Base-by-base conservation (phyloP, 1,140 invertebrate species). In the Aphelenchoides besseyi region DNA sequence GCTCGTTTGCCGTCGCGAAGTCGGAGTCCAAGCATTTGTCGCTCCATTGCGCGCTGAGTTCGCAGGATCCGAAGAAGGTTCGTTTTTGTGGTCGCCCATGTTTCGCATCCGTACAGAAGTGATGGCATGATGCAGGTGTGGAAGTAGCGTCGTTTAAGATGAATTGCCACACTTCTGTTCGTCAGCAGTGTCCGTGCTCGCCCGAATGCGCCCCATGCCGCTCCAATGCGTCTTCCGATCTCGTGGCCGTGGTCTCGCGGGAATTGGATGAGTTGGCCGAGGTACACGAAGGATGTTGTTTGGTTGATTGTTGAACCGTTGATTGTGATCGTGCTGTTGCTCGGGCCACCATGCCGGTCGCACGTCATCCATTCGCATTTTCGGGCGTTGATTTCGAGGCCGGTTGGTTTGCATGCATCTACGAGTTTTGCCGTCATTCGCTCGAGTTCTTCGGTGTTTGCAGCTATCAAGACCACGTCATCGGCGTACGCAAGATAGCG, bases 401-500 rank as follows among this genome's bases (percentile, higher is more conserved):
- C 68, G 29, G 35, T 23, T 5, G 68, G 26, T 28, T 30, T 32
- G 3, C 18, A n/a, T 37, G 18, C 68, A n/a, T 3, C 18, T 18
- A 29, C 29, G 5, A 69, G 26, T 5, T 69, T 71, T 12, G 68
- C 69, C 18, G 68, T 32, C 64, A 69, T 69, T 5, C 1, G 5
- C 35, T 73, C 28, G 1, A 84, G 70, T 2, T 67, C 74, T 36
- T 23, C 18, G 29, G 36, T 16, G 5, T 71, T 70, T 0, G 54
- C 53, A 2, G 82, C 69, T 0, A 74, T 1, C 18, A 85, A 30
- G 3, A 79, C 74, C 9, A 85, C 8, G 69, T 85, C 84, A 53
- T 85, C 83, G 5, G 84, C 83, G 64, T 85, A 85, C 0, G 79
- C 83, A 5, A 83, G 67, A 0, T 52, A 75, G 9, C 71, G 53